Evolutionary conservation across 2,888 invertebrate genomes (phyloP).

Genomic region (Apamea epomidion): DNA sequence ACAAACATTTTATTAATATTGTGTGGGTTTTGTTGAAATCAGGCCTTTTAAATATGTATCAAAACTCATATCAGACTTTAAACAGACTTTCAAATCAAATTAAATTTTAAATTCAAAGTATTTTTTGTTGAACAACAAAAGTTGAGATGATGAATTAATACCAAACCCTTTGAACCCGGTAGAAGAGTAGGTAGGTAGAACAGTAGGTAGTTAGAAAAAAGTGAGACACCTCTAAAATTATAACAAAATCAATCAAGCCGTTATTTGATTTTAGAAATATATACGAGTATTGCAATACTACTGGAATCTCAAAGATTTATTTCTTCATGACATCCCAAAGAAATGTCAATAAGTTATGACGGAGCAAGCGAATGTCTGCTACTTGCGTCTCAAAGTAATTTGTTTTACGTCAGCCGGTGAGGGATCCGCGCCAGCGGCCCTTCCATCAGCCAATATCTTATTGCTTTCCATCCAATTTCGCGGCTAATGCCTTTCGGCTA

Average conservation of each 20-base stretch:
- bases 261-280: constrained; percentile 20
- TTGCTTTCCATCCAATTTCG: constrained; percentile 69
- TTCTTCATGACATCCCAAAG: constrained; percentile 41
- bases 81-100: not conserved
- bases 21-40: not conserved
- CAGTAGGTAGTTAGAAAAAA: not conserved
- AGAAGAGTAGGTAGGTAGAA: not conserved
- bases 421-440: constrained; percentile 55
- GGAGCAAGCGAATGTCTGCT: constrained; percentile 49
- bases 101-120: not conserved
- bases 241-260: not conserved
- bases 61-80: not conserved
- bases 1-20: not conserved
- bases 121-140: not conserved
- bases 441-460: constrained; percentile 70
- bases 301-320: constrained; percentile 20
- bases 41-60: not conserved
- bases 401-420: constrained; percentile 55
- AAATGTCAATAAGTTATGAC: constrained; percentile 58
- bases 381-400: constrained; percentile 61
- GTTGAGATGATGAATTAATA: not conserved
- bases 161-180: not conserved
- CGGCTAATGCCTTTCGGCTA: constrained; percentile 66
- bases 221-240: not conserved
- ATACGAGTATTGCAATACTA: constrained; percentile 6